These are phyloP conservation scores for Yoshiicerus persimilis DNA, from an alignment of 1,140 invertebrate genomes.

Conservation along the genomic window DNA sequence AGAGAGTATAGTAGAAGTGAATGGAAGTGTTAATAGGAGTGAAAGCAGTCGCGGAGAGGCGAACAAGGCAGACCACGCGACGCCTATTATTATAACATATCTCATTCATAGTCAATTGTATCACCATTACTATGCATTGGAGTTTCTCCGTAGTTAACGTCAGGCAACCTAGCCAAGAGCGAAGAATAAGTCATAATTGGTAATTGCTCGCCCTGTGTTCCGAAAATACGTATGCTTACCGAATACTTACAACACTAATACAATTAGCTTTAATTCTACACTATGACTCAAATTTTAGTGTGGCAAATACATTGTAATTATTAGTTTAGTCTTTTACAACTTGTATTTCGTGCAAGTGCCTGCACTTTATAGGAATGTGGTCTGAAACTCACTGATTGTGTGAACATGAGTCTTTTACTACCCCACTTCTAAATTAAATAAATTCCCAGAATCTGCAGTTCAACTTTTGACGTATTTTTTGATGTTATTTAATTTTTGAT, in stretches of 20 bases:
- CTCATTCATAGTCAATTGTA: neutral
- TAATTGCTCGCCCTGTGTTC: neutral
- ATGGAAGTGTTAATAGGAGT: neutral
- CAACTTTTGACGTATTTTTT: too few relatives aligned
- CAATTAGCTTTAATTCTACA: neutral
- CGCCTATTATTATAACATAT: neutral
- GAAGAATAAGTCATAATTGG: conserved; percentile 18
- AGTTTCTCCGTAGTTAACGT: neutral
- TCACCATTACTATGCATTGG: neutral
- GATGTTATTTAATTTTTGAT: too few relatives aligned
- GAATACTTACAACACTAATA: neutral
- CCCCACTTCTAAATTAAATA: neutral
- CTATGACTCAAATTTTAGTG: neutral
- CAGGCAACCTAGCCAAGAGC: neutral
- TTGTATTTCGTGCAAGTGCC: neutral
- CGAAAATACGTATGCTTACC: neutral
- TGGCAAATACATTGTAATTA: neutral
- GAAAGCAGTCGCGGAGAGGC: neutral
- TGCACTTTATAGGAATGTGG: too few relatives aligned
- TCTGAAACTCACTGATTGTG: too few relatives aligned
- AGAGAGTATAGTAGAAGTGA: neutral
- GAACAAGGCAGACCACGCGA: neutral
- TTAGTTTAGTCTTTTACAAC: conserved; percentile 3
- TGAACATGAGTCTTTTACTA: too few relatives aligned
- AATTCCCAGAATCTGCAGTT: too few relatives aligned